Evolutionary conservation across 1,140 invertebrate genomes (phyloP).

Genomic region (Micrasema minimum): DNA sequence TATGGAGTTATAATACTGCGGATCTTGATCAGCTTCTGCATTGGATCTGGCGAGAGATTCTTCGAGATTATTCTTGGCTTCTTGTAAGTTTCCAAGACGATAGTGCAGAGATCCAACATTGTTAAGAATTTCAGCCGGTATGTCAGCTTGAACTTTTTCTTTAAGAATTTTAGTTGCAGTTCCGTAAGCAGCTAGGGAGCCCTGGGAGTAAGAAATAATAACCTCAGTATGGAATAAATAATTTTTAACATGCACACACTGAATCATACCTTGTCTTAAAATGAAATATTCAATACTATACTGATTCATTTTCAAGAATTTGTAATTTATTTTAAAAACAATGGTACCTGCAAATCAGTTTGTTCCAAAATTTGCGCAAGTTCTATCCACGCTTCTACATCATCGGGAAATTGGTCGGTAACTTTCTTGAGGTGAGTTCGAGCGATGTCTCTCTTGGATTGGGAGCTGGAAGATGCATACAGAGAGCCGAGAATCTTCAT

Average conservation of each 20-base stretch:
- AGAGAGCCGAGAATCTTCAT: slow-evolving; percentile 99
- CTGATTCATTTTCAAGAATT: no score
- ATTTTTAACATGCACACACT: no score
- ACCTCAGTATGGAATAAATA: neutral
- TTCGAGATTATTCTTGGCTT: slow-evolving; percentile 88
- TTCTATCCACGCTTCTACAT: slow-evolving; percentile 99
- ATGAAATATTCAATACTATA: no score
- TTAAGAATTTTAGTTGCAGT: slow-evolving; percentile 93
- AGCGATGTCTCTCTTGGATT: slow-evolving; percentile 92
- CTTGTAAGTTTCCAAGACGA: slow-evolving; percentile 83
- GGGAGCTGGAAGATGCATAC: slow-evolving; percentile 91
- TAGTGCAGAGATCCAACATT: slow-evolving; percentile 97
- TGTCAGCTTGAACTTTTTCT: slow-evolving; percentile 93
- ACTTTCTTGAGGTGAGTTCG: slow-evolving; percentile 92
- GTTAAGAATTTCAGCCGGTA: slow-evolving; percentile 98
- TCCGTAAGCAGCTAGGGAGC: slow-evolving; percentile 89
- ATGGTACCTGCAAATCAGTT: slow-evolving; percentile 85
- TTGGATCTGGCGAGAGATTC: slow-evolving; percentile 83
- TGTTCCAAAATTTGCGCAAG: slow-evolving; percentile 98
- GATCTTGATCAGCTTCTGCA: slow-evolving; percentile 85
- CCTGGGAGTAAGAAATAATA: slow-evolving; percentile 58
- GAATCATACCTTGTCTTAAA: no score
- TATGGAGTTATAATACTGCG: slow-evolving; percentile 96
- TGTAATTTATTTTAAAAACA: no score
- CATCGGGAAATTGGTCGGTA: slow-evolving; percentile 97